Percentiles rank a stretch among this genome's conserved stretches.
These are phyloP conservation scores for Leptothorax acervorum DNA, from an alignment of 2,888 invertebrate species.

Conservation along the genomic window DNA sequence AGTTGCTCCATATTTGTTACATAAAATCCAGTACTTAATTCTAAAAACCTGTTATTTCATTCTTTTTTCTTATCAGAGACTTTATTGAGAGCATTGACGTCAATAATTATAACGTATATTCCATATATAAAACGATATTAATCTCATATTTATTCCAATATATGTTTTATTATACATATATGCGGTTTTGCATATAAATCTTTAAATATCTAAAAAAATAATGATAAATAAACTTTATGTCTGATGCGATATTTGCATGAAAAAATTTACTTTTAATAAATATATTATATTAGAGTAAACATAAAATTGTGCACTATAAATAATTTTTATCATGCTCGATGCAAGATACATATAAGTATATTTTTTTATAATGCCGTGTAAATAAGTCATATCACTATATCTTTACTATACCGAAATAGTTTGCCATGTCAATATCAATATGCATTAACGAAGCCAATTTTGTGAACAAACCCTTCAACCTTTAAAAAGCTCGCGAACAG, in stretches of 20 bases:
- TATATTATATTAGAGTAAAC: neutral
- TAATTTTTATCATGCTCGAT: neutral
- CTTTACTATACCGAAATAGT: neutral
- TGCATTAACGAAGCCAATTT: conserved; percentile 3
- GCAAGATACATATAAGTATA: neutral
- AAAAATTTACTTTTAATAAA: neutral
- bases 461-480: conserved; percentile 6
- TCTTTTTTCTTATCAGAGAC: neutral
- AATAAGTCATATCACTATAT: neutral
- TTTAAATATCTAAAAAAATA: neutral
- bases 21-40: neutral
- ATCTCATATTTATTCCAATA: neutral
- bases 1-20: neutral
- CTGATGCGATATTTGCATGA: neutral
- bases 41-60: neutral
- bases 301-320: neutral
- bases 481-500: conserved; percentile 29
- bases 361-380: neutral
- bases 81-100: neutral
- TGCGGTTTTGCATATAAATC: neutral
- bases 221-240: neutral
- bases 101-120: neutral
- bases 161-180: no score
- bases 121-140: neutral
- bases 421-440: conserved; percentile 19